These are phyloP conservation scores for Pseudois nayaur DNA, from an alignment of 2,113 vertebrate species.

Conservation along the genomic window DNA sequence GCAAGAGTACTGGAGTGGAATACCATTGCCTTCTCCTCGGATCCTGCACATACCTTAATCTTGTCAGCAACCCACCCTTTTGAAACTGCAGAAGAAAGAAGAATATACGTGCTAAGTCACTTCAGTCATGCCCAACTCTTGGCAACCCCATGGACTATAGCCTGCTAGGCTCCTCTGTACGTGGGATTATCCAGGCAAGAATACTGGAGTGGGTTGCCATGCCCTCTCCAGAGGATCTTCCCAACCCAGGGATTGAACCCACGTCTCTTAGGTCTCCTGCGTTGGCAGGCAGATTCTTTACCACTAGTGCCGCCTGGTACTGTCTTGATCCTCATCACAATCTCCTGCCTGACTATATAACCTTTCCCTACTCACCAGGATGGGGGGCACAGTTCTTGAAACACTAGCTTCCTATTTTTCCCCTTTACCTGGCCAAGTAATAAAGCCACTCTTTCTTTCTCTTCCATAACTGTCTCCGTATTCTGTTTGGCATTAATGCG, in stretches of 20 bases:
- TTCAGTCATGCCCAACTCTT: background rate
- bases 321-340: background rate
- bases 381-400: rapidly evolving
- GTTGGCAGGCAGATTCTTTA: background rate
- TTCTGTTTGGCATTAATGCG: background rate
- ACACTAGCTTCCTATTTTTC: background rate
- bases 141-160: rapidly evolving
- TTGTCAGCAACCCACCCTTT: background rate
- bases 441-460: background rate
- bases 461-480: background rate
- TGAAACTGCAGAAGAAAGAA: background rate
- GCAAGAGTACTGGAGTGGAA: background rate
- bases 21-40: background rate
- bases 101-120: background rate
- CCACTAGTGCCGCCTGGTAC: background rate
- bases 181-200: background rate
- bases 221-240: background rate
- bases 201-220: background rate
- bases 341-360: background rate
- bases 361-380: background rate
- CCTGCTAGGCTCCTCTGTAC: background rate
- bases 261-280: background rate
- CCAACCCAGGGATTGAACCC: background rate
- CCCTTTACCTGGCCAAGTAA: background rate
- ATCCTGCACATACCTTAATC: background rate